phyloP scores from a whole-genome alignment of 2,113 vertebrate species.

The Cnemophilus loriae region DNA sequence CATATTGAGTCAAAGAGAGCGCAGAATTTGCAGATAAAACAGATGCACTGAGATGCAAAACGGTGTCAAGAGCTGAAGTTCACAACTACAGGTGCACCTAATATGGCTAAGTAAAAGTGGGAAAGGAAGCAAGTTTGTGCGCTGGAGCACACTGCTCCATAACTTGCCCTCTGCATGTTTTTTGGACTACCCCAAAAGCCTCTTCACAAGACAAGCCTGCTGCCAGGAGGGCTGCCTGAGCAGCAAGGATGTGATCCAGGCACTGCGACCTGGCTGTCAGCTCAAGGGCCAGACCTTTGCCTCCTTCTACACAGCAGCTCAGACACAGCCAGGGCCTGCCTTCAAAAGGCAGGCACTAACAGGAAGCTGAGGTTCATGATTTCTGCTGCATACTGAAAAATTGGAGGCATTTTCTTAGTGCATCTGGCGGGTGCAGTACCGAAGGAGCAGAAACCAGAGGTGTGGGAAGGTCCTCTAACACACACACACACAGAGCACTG shows the following conservation, averaged over 20 bases:
- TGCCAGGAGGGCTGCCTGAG: not conserved
- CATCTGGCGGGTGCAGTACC: not conserved
- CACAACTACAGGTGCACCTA: not conserved
- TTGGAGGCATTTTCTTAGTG: not conserved
- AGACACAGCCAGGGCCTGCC: not conserved
- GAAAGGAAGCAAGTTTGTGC: not conserved
- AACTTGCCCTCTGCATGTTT: not conserved
- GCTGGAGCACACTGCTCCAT: not conserved
- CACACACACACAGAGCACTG: not conserved
- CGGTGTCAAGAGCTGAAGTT: not conserved
- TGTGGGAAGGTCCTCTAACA: not conserved
- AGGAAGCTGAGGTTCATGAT: not conserved
- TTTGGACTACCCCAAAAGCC: not conserved
- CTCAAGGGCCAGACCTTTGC: not conserved
- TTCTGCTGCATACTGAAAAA: not conserved
- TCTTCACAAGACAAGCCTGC: not conserved
- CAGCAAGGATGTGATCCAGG: not conserved
- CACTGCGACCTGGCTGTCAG: fast-evolving
- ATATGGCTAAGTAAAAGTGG: not conserved
- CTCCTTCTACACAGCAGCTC: not conserved
- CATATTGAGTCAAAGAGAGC: not conserved
- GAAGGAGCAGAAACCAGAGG: not conserved
- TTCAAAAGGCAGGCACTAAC: not conserved
- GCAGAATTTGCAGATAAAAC: not conserved
- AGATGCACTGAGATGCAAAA: not conserved